These are phyloP conservation scores for Temnopleurus reevesii DNA, from an alignment of 53 echinoderm and acorn worm species.

Conservation along the genomic window DNA sequence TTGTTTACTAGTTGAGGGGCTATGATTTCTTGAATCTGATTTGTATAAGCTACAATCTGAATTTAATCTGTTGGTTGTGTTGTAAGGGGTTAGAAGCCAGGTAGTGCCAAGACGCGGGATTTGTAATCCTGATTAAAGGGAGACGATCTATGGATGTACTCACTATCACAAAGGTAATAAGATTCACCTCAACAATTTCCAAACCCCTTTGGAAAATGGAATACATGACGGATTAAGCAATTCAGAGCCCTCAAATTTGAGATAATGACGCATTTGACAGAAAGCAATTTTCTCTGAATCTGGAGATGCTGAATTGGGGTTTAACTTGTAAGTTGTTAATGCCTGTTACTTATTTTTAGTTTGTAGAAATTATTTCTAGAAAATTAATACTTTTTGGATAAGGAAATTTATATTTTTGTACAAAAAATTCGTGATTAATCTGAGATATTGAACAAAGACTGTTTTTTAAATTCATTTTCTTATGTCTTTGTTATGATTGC, in stretches of 20 bases:
- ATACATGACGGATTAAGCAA: not conserved
- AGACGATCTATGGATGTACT: not conserved
- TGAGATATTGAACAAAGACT: too few species aligned
- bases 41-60: not conserved
- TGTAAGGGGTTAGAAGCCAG: not conserved
- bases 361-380: too few species aligned
- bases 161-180: not conserved
- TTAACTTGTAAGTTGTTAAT: too few species aligned
- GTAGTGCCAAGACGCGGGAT: not conserved
- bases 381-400: too few species aligned
- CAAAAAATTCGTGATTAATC: too few species aligned
- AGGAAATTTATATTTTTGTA: too few species aligned
- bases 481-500: too few species aligned
- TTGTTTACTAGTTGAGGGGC: slow-evolving; percentile 2
- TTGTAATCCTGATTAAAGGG: slow-evolving; percentile 20
- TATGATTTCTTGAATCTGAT: not conserved
- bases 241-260: not conserved
- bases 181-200: not conserved
- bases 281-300: not conserved
- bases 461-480: too few species aligned
- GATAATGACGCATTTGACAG: slow-evolving; percentile 15
- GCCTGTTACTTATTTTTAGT: too few species aligned
- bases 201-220: not conserved
- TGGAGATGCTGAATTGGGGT: too few species aligned
- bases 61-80: not conserved